Evolutionary conservation across 1,140 invertebrate genomes (phyloP), one percentile per base, ranked within the genome.

Genomic region (Microplitis mediator): DNA sequence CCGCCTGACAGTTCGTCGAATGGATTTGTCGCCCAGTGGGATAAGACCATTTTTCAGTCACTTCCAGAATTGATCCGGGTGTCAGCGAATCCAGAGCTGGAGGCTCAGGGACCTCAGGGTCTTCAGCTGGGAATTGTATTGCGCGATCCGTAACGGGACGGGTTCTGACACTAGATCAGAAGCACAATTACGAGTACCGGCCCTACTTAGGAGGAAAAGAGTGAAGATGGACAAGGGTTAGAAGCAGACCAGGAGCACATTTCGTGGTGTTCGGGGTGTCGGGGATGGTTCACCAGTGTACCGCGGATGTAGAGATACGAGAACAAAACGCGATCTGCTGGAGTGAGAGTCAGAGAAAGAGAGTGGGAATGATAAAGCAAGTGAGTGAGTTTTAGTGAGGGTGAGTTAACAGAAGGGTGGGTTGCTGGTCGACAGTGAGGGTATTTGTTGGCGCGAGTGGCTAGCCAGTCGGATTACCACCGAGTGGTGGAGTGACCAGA

Each of bases 391-490:
- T 65, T 32, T 56, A 61, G 51, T 58, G 39, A 58, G 69, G 71
- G 14, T 14, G 68, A 36, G 50, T 70, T 51, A 54, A 66, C 56
- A 61, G 31, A 73, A 61, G 74, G 73, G 69, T 74, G 69, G 77
- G 76, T 77, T 79, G 78, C 76, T 76, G 78, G 81, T 81, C 78
- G 81, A 84, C 80, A 84, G 79, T 82, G 84, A 83, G 85, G 84
- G 83, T 85, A 85, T 85, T 86, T 86, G 84, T 86, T 84, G 84
- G 85, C 84, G 84, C 83, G 84, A 85, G 85, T 83, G 83, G 86
- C 85, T 85, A 86, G 82, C 85, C 86, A 86, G 84, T 86, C 85
- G 84, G 86, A 86, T 86, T 86, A 86, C 84, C 84, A 83, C 84
- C 75, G 78, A 73, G 71, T 69, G 74, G 78, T 67, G 75, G 70